A percentile compares a stretch with the other conserved stretches of the same genome.
Evolutionary conservation across 2,888 invertebrate genomes (phyloP).

Genomic region (Cosmopolites sordidus): DNA sequence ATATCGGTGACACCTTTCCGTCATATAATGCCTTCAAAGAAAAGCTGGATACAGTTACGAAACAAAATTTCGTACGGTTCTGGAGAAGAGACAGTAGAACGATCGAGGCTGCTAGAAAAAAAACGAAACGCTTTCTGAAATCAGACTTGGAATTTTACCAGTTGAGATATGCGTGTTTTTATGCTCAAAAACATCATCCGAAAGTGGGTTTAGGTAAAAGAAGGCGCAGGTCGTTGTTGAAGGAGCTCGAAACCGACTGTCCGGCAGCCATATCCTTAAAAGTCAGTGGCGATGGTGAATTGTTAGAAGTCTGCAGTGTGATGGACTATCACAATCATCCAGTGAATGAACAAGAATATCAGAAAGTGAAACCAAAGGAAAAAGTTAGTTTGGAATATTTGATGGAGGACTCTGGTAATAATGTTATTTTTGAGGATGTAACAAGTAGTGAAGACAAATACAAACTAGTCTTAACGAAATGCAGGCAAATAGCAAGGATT

Average conservation of each 20-base stretch:
- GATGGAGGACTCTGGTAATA: background rate
- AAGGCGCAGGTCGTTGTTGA: slow-evolving; percentile 15
- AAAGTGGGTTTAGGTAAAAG: slow-evolving; percentile 13
- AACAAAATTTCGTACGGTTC: slow-evolving; percentile 17
- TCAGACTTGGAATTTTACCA: slow-evolving; percentile 21
- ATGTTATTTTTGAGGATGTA: background rate
- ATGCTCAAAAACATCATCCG: slow-evolving; percentile 13
- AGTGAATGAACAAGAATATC: slow-evolving; percentile 15
- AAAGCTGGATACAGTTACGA: slow-evolving; percentile 8
- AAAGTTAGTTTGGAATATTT: background rate
- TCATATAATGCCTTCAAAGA: slow-evolving; percentile 15
- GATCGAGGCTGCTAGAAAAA: slow-evolving; percentile 16
- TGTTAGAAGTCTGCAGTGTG: slow-evolving; percentile 13
- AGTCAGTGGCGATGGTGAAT: slow-evolving; percentile 13
- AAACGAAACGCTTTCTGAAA: slow-evolving; percentile 9
- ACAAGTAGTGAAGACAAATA: slow-evolving; percentile 6
- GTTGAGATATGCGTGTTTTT: slow-evolving; percentile 21
- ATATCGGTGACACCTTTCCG: slow-evolving; percentile 13
- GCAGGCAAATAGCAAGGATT: slow-evolving; percentile 15
- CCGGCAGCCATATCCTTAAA: slow-evolving; percentile 14
- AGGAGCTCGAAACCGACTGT: slow-evolving; percentile 8
- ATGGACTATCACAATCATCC: slow-evolving; percentile 17
- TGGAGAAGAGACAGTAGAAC: slow-evolving; percentile 21
- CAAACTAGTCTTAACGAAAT: slow-evolving; percentile 18
- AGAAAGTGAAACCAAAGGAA: slow-evolving; percentile 17